Evolutionary conservation across 1,140 invertebrate genomes (phyloP), one percentile per base, ranked within the genome.

Genomic region (Listronotus bonariensis): DNA sequence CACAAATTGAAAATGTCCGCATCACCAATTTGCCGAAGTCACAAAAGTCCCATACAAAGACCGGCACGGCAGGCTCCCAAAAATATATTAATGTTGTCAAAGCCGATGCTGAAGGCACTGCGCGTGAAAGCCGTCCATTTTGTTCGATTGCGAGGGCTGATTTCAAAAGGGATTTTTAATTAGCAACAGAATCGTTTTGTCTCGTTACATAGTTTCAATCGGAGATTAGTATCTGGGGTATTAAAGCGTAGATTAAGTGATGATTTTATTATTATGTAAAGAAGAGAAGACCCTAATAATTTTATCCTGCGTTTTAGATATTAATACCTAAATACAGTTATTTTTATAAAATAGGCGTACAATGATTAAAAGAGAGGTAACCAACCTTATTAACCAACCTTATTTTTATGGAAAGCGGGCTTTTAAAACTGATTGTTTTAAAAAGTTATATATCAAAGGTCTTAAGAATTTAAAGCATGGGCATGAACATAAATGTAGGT

Each of bases 41-140:
- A 60, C 51, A 59, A 58, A 66, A 66, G 34, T 1, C 46, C 46
- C 46, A 49, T 49, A 18, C 14, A 49, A 49, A 49, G 20, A 15
- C 46, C 34, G 8, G 34, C 11, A 36, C 8, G 8, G 34, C 8
- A 9, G 14, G 34, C 54, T 52, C 40, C 34, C 55, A 38, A 52
- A 64, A 52, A 68, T 64, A 68, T 68, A 68, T 68, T 68, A 68
- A 64, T 58, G 60, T 68, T 55, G 55, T 62, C 55, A 62, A 64
- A 64, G 59, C 59, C 54, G 48, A 68, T 68, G 60, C 51, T 68
- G 66, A 68, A 64, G 61, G 65, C 65, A 64, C 43, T 59, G 60
- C 66, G 60, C 61, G 66, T 68, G 59, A 68, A 68, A 64, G 66
- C 66, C 61, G 53, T 68, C 66, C 55, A 64, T 68, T 68, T 68